These are phyloP conservation scores for Xestia sexstrigata DNA, from an alignment of 2,888 invertebrate species.

Conservation along the genomic window DNA sequence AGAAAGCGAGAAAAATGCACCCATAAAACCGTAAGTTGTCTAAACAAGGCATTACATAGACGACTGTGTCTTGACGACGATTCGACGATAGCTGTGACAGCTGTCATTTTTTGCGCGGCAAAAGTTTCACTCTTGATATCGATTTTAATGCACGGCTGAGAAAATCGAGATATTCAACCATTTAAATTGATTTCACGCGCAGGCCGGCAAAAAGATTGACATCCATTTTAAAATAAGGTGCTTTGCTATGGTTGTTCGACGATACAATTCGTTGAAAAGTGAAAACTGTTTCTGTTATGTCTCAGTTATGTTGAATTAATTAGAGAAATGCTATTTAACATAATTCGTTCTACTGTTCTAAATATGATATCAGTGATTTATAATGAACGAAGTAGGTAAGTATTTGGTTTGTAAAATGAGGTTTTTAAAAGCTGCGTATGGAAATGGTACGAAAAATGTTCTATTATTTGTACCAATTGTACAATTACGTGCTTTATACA, in stretches of 20 bases:
- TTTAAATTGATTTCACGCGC: conserved; percentile 30
- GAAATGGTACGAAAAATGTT: background rate
- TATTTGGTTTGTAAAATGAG: background rate
- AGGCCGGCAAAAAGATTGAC: conserved; percentile 26
- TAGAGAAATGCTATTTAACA: too few species aligned
- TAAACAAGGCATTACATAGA: conserved; percentile 32
- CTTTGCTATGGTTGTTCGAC: conserved; percentile 13
- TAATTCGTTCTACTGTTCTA: too few species aligned
- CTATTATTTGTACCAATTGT: too few species aligned
- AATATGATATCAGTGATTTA: too few species aligned
- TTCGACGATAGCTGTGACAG: conserved; percentile 12
- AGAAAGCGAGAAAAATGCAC: conserved; percentile 35
- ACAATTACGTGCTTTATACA: too few species aligned
- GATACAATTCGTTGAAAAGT: conserved; percentile 34
- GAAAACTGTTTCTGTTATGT: conserved; percentile 13
- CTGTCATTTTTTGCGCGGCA: conserved; percentile 45
- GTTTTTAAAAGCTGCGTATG: background rate
- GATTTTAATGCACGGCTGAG: conserved; percentile 21
- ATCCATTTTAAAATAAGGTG: conserved; percentile 21
- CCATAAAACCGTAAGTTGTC: conserved; percentile 16
- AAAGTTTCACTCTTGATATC: conserved; percentile 50
- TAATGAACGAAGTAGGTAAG: too few species aligned
- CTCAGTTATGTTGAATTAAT: conserved; percentile 1
- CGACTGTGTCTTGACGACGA: conserved; percentile 20
- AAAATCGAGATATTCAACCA: conserved; percentile 30